Percentiles rank a stretch among this genome's conserved stretches.
Conservation (phyloP, 2,888 invertebrate species). For the Cosmia trapezina region DNA sequence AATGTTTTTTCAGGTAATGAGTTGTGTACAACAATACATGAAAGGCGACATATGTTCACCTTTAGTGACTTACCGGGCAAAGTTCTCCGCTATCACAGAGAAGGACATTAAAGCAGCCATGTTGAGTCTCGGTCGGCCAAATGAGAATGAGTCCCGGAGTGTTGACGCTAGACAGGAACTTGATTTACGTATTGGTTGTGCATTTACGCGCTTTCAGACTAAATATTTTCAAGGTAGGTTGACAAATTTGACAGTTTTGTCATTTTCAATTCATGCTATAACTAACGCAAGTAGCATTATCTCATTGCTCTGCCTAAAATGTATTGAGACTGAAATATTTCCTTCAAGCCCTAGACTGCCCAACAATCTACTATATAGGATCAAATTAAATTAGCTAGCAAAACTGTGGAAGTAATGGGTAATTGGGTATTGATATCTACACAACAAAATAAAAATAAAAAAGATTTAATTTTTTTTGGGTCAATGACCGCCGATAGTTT, state of each 20-base stretch:
- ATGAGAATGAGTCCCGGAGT: constrained; percentile 98
- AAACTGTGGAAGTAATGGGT: too few relatives aligned
- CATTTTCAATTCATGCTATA: background rate
- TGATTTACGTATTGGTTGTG: constrained; percentile 99
- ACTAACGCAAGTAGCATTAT: background rate
- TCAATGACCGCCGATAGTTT: too few relatives aligned
- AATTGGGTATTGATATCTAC: too few relatives aligned
- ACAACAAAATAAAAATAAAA: too few relatives aligned
- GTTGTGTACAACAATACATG: constrained; percentile 92
- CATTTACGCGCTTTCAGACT: constrained; percentile 99
- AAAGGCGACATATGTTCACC: constrained; percentile 92
- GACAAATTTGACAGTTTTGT: background rate
- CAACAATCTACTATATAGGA: background rate
- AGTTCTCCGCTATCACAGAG: constrained; percentile 99
- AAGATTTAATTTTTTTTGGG: too few relatives aligned
- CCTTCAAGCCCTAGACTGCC: background rate
- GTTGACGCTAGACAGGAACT: constrained; percentile 99
- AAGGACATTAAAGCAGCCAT: constrained; percentile 99
- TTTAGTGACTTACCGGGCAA: constrained; percentile 95
- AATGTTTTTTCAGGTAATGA: constrained; percentile 89
- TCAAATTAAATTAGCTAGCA: too few relatives aligned
- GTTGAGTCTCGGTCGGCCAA: constrained; percentile 95
- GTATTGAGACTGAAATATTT: background rate
- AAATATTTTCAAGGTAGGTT: constrained; percentile 96
- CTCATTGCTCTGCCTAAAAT: background rate